Evolutionary conservation across 2,888 invertebrate species (phyloP), one percentile per base, ranked within the genome.

Genomic region (Heliconius aoede): DNA sequence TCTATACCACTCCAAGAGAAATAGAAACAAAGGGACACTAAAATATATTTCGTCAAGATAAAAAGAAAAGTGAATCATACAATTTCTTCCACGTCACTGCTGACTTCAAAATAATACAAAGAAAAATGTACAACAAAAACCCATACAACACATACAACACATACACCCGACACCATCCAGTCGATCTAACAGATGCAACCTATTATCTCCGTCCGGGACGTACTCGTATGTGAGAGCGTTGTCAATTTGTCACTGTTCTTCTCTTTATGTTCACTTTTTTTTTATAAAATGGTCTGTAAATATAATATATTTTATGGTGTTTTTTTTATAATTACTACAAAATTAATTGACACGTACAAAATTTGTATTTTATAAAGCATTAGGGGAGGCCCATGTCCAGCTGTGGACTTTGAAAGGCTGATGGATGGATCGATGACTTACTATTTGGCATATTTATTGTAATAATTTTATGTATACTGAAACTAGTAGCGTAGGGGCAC

Each of bases 231-330:
- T n/a, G 7, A 85, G 85, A 80, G 80, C 84, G 83, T 86, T 86
- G 85, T 60, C 60, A 28, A 58, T 89, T 88, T 89, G 87, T 89
- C 89, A 88, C 88, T 84, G 79, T 80, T 79, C 80, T 81, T 40
- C 21, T 28, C 8, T 18, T 61, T 28, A 5, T 72, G 15, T 72
- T 26, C 24, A 26, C 26, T 60, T 72, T 72, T 60, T 58, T 72
- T 61, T 60, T n/a, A 24, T 60, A 21, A 60, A 60, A 80, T 80
- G 32, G 32, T 24, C 32, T 69, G 51, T 24, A 55, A 51, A 21
- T 18, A 36, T 24, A 4, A 24, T 58, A 58, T 11, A 4, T 58
- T 58, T 26, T 9, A 24, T 58, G 11, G 9, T 9, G 11, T n/a
- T 58, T 24, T n/a, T 30, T 30, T 30, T 30, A n/a, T n/a, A n/a